Conservation (phyloP, 2,113 vertebrate species). For the Onychostruthus taczanowskii region DNA sequence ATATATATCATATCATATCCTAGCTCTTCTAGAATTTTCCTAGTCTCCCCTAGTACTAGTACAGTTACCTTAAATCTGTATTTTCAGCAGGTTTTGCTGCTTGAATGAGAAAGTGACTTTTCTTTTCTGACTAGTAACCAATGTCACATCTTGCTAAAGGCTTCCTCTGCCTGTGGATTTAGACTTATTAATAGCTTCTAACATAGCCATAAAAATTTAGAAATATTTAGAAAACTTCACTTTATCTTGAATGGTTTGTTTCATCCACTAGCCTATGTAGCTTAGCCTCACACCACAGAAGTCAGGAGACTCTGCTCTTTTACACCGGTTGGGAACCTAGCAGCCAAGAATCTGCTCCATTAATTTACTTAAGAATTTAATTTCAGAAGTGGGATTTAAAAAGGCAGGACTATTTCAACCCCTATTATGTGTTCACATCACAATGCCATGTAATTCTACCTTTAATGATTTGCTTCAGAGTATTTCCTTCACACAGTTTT, state of each 20-base stretch:
- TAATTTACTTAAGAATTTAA: background rate
- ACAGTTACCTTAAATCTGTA: background rate
- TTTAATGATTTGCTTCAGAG: background rate
- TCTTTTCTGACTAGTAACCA: background rate
- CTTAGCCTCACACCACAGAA: background rate
- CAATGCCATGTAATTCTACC: background rate
- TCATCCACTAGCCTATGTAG: background rate
- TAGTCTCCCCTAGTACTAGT: background rate
- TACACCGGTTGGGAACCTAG: background rate
- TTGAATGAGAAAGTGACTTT: background rate
- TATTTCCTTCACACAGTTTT: background rate
- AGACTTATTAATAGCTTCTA: background rate
- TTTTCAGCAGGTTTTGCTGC: background rate
- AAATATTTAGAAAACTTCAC: background rate
- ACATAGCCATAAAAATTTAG: background rate
- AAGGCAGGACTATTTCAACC: background rate
- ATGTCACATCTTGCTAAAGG: background rate
- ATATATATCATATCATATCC: background rate
- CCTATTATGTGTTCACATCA: background rate
- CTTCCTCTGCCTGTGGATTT: background rate
- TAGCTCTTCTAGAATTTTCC: background rate
- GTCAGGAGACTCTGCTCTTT: background rate
- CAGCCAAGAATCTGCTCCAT: background rate
- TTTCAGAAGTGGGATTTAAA: background rate
- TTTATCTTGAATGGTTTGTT: background rate